Base-by-base conservation (phyloP, 2,888 invertebrate species). In the Zelleria hepariella region DNA sequence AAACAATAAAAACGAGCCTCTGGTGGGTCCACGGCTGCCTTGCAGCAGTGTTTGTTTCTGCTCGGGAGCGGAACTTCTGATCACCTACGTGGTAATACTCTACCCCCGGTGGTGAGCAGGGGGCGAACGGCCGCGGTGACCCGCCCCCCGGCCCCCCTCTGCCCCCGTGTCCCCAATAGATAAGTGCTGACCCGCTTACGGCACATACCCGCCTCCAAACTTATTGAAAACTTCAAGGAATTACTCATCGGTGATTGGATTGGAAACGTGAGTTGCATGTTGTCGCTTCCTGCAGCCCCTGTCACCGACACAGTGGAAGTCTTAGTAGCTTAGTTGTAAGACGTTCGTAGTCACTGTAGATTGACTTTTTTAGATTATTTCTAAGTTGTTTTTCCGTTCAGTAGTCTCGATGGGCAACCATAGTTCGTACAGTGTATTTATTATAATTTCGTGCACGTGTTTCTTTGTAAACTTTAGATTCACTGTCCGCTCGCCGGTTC, bases 151-250 rank as follows among this genome's bases (percentile, higher is more conserved):
- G 25, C 57, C 56, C 61, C 60, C 63, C 60, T 58, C 49, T 52
- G 63, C 61, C 55, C 59, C 65, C 62, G 21, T 59, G 72, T 63
- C 70, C 74, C 68, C 67, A 65, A 71, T 72, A 71, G 69, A 68
- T 72, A 69, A 70, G 67, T 62, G 60, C 61, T 62, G 65, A 63
- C 65, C 66, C 60, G 62, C 56, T 63, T 62, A 23, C 58, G 47
- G 20, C 51, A 51, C 21, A 23, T 23, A 6, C 23, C 23, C 25
- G 58, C 61, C 55, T 60, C 60, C 62, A 57, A 58, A 59, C 55
- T 55, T 62, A 62, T 64, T 62, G 59, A 2, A 42, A 42, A 42
- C 32, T 42, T 1, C 15, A 42, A 42, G 32, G 32, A 42, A 42
- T 42, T 15, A 42, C 15, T 15, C 32, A 42, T 42, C 32, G 32